Evolutionary conservation across 2,888 invertebrate species (phyloP), one percentile per base, ranked within the genome.

Genomic region (Ceratothoa steindachneri): DNA sequence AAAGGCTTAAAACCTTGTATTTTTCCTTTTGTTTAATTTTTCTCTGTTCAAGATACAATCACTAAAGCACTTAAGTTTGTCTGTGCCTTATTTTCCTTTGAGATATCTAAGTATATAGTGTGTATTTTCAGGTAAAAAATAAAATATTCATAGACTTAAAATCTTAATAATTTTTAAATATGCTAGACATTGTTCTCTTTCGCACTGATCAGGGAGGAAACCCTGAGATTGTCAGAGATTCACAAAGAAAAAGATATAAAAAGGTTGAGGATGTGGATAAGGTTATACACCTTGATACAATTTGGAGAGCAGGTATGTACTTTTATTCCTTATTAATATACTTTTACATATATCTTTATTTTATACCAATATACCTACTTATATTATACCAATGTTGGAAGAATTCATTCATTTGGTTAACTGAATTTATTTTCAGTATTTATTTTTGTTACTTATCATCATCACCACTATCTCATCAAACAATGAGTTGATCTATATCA

Each of bases 171-270:
- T 12, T 19, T 24, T 9, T 28, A 9, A 73, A 73, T 29, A 77
- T 98, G 80, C 87, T 99, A 71, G 98, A 99, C 86, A 88, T 99
- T 82, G 98, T 98, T 86, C 86, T 96, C 73, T 98, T 99, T 84
- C 93, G 99, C 71, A 89, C 89, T 22, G 98, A 99, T 82, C 98
- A 98, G 86, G 98, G 98, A 67, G 94, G 93, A 69, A 90, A 95
- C 85, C 95, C 95, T 1, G 91, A 93, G 65, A 91, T 92, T 84
- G 90, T 99, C 75, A 89, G 93, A 12, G 92, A 95, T 82, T 97
- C 95, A 84, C 98, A 99, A 84, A 89, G 88, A 68, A 92, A 93
- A 83, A 89, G 99, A 52, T 99, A 90, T 84, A 97, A 97, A 87
- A 95, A 97, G 88, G 91, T 93, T 7, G 88, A 85, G 1, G 86